Percentiles rank a stretch among this genome's conserved stretches.
These are phyloP conservation scores for Pristionchus fissidentatus DNA, from an alignment of 2,888 invertebrate species.

Conservation along the genomic window DNA sequence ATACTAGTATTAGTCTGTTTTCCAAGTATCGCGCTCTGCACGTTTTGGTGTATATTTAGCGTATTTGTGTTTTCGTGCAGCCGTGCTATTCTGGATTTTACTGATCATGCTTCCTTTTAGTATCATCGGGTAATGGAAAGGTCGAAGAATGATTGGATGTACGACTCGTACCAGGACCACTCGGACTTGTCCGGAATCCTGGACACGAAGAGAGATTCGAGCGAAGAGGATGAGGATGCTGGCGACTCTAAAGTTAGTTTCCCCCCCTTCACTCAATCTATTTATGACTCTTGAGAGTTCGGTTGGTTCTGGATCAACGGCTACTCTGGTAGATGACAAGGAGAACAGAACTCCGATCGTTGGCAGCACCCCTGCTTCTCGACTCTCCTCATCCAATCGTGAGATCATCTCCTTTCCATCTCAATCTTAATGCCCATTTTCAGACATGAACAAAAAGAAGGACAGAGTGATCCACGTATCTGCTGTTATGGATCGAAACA, in stretches of 20 bases:
- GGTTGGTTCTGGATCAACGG: slow-evolving; percentile 3
- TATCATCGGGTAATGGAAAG: neutral
- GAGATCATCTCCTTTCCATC: neutral
- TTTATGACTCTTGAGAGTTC: neutral
- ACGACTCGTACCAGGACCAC: slow-evolving; percentile 13
- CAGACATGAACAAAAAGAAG: neutral
- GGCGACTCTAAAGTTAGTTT: neutral
- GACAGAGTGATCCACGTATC: neutral
- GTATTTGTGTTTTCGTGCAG: too few relatives aligned
- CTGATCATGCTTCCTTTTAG: neutral
- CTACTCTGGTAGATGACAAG: slow-evolving; percentile 7
- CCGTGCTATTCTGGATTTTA: too few relatives aligned
- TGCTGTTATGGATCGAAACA: slow-evolving; percentile 1
- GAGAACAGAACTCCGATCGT: neutral
- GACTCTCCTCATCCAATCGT: slow-evolving; percentile 4
- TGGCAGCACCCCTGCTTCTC: neutral
- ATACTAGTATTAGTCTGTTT: too few relatives aligned
- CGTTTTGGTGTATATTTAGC: too few relatives aligned
- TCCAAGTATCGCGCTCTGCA: too few relatives aligned
- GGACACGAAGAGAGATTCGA: neutral
- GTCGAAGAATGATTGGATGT: slow-evolving; percentile 14
- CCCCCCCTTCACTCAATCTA: neutral
- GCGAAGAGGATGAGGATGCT: neutral
- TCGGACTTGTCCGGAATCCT: slow-evolving; percentile 7
- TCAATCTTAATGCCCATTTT: neutral